phyloP scores from a whole-genome alignment of 1,140 invertebrate genomes.

The Chrysopa pallens region DNA sequence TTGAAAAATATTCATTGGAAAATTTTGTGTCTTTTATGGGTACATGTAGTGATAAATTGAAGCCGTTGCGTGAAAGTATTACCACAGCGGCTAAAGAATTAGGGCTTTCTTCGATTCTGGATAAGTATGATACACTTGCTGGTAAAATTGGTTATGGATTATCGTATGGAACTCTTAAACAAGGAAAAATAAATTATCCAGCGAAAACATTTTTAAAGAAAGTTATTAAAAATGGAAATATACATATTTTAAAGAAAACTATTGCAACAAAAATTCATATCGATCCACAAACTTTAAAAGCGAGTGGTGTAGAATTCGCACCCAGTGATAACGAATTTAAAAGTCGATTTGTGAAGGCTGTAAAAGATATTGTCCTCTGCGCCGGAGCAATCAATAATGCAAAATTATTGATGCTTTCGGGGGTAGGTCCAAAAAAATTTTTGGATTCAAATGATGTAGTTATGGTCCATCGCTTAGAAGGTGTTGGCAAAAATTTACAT shows the following conservation, averaged over 20 bases:
- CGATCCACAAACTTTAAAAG: constrained; percentile 26
- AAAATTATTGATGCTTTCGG: constrained; percentile 28
- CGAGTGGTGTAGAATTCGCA: constrained; percentile 36
- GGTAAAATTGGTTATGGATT: constrained; percentile 19
- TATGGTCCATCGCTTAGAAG: constrained; percentile 5
- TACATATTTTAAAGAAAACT: too few species aligned
- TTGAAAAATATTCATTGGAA: constrained; percentile 19
- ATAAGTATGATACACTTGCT: constrained; percentile 11
- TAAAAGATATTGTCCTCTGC: constrained; percentile 29
- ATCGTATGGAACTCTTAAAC: constrained; percentile 16
- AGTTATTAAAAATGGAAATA: too few species aligned
- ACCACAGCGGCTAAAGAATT: constrained; percentile 15
- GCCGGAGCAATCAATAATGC: constrained; percentile 29
- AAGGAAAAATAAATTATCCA: constrained; percentile 8
- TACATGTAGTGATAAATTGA: constrained; percentile 14
- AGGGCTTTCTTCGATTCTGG: constrained; percentile 13
- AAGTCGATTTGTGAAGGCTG: constrained; percentile 14
- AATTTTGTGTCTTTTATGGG: constrained; percentile 4
- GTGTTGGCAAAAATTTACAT: constrained; percentile 7
- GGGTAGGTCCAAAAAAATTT: constrained; percentile 28
- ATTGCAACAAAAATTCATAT: constrained; percentile 28
- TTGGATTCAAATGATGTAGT: constrained; percentile 25
- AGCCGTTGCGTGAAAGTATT: background rate
- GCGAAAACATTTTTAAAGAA: too few species aligned
- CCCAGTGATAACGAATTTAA: constrained; percentile 13